Percentiles rank a stretch among this genome's conserved stretches.
Evolutionary conservation across 2,888 invertebrate genomes (phyloP).

Genomic region (Phortica magna): DNA sequence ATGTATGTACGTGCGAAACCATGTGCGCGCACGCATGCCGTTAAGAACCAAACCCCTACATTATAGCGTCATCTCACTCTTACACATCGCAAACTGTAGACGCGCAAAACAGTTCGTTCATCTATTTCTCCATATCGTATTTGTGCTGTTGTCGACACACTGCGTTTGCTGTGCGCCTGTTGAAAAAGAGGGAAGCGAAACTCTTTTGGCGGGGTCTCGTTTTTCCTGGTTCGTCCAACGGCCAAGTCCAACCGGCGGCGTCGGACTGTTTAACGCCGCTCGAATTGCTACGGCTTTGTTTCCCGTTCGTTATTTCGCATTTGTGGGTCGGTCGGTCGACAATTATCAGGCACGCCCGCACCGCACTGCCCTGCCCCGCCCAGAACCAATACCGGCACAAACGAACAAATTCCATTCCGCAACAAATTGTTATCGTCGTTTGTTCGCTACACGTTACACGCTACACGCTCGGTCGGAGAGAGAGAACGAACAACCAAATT

Average conservation of each 20-base stretch:
- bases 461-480: background rate
- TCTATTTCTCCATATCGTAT: constrained; percentile 60
- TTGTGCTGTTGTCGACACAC: constrained; percentile 45
- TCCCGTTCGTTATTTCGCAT: constrained; percentile 58
- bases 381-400: background rate
- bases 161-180: constrained; percentile 72
- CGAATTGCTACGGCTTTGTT: constrained; percentile 61
- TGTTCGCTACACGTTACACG: too few species aligned
- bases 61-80: constrained; percentile 54
- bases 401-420: background rate
- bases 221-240: constrained; percentile 73
- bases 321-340: constrained; percentile 50
- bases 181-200: constrained; percentile 78
- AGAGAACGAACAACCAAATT: background rate
- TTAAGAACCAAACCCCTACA: constrained; percentile 64
- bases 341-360: constrained; percentile 46
- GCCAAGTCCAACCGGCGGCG: constrained; percentile 47
- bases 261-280: constrained; percentile 56
- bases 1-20: constrained; percentile 55
- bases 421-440: background rate
- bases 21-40: constrained; percentile 50
- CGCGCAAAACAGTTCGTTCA: constrained; percentile 33
- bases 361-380: constrained; percentile 43
- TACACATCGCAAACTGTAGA: constrained; percentile 44
- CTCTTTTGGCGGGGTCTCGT: constrained; percentile 79